A percentile compares a stretch with the other conserved stretches of the same genome.
phyloP scores from a whole-genome alignment of 2,888 invertebrate species.

The Graphium colonna region DNA sequence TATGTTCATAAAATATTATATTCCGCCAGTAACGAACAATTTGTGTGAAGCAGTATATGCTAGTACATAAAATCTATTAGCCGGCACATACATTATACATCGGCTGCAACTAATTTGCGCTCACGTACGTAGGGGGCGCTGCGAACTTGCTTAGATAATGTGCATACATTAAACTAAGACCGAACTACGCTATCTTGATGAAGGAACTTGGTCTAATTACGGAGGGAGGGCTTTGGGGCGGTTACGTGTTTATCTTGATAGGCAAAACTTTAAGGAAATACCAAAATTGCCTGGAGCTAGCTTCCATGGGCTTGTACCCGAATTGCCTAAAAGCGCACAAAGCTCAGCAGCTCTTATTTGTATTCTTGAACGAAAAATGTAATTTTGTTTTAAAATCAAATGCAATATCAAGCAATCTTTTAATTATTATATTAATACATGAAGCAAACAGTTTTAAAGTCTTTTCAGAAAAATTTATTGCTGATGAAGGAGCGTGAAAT shows the following conservation, averaged over 20 bases:
- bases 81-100: constrained; percentile 7
- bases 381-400: too few relatives aligned
- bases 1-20: constrained; percentile 9
- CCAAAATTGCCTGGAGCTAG: background rate
- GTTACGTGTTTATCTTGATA: constrained; percentile 39
- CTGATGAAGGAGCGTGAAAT: too few relatives aligned
- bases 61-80: constrained; percentile 19
- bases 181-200: constrained; percentile 76
- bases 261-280: constrained; percentile 31
- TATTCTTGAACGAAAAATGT: too few relatives aligned
- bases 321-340: too few relatives aligned
- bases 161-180: constrained; percentile 79
- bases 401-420: too few relatives aligned
- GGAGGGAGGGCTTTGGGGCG: constrained; percentile 34
- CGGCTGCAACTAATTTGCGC: constrained; percentile 40
- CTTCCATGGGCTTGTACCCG: background rate
- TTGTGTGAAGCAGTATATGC: background rate
- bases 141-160: constrained; percentile 77
- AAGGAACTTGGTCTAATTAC: constrained; percentile 75
- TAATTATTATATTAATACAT: too few relatives aligned
- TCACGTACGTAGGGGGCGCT: constrained; percentile 49
- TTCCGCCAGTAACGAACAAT: background rate
- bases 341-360: too few relatives aligned
- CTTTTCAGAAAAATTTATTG: too few relatives aligned
- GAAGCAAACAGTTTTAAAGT: too few relatives aligned